A percentile compares a stretch with the other conserved stretches of the same genome.
Evolutionary conservation across 1,140 invertebrate genomes (phyloP).

Genomic region (Helicoverpa zea): DNA sequence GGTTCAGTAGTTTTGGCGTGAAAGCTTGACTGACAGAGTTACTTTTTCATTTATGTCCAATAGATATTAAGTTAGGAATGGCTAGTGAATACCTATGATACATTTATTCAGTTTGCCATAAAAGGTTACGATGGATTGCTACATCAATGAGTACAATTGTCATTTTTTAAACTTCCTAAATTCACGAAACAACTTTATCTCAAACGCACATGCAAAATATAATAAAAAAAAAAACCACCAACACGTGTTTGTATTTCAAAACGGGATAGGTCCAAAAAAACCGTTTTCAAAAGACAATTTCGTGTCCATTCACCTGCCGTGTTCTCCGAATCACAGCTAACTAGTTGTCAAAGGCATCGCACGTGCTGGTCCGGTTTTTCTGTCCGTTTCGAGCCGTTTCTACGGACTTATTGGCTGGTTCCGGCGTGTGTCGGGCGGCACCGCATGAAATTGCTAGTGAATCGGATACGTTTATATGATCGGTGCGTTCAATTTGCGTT

Average conservation of each 20-base stretch:
- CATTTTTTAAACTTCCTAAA: too few species aligned
- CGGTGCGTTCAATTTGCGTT: background rate
- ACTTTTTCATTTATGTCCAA: too few species aligned
- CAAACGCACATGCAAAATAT: background rate
- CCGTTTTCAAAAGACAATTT: slow-evolving; percentile 25
- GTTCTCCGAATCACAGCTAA: slow-evolving; percentile 60
- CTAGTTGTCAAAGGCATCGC: slow-evolving; percentile 66
- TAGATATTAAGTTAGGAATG: too few species aligned
- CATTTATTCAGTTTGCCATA: too few species aligned
- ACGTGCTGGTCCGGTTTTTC: slow-evolving; percentile 53
- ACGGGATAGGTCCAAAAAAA: background rate
- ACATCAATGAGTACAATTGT: too few species aligned
- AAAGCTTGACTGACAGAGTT: too few species aligned
- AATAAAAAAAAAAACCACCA: slow-evolving; percentile 1
- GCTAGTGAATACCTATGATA: too few species aligned
- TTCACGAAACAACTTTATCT: too few species aligned
- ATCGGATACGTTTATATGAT: slow-evolving; percentile 48
- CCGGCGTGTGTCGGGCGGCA: slow-evolving; percentile 55
- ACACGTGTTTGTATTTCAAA: slow-evolving; percentile 3
- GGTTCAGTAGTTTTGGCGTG: too few species aligned
- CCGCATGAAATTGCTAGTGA: slow-evolving; percentile 66
- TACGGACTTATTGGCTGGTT: slow-evolving; percentile 35
- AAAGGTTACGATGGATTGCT: too few species aligned
- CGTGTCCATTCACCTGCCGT: slow-evolving; percentile 53
- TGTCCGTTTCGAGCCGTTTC: slow-evolving; percentile 55